Evolutionary conservation across 2,797 vertebrate species (phyloP).

Genomic region (Danio aesculapii): DNA sequence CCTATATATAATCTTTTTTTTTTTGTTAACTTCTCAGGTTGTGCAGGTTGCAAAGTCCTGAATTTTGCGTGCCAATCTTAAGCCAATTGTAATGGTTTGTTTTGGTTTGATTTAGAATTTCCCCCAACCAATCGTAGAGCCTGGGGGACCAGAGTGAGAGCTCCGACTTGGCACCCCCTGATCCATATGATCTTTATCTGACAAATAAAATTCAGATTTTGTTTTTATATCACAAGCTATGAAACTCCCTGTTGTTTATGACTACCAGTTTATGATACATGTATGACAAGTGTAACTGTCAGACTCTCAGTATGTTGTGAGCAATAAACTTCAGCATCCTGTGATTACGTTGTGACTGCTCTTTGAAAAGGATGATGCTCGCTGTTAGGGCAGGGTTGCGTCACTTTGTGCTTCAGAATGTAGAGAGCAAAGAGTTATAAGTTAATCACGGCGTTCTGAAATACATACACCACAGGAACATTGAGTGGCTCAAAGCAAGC

Average conservation of each 20-base stretch:
- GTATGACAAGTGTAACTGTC: neutral
- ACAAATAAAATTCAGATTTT: too few species aligned
- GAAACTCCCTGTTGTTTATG: neutral
- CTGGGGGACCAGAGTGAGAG: too few species aligned
- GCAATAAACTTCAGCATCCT: neutral
- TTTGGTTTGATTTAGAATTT: too few species aligned
- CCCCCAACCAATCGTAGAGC: too few species aligned
- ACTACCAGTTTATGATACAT: neutral
- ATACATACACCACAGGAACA: neutral
- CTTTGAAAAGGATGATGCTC: neutral
- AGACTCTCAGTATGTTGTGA: neutral
- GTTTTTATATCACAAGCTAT: neutral
- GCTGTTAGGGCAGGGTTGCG: neutral
- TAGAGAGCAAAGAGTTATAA: neutral
- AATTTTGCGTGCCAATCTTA: too few species aligned
- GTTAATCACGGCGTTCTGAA: slow-evolving; percentile 12
- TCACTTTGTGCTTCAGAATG: neutral
- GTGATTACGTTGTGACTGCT: slow-evolving; percentile 8
- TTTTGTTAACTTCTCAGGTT: too few species aligned
- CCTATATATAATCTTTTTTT: too few species aligned
- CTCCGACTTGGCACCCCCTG: too few species aligned
- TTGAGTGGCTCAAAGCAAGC: slow-evolving; percentile 1
- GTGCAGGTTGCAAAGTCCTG: too few species aligned
- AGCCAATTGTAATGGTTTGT: too few species aligned
- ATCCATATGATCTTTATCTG: too few species aligned